Conservation (phyloP, 2,888 invertebrate species). For the Nemapogon koenigi region DNA sequence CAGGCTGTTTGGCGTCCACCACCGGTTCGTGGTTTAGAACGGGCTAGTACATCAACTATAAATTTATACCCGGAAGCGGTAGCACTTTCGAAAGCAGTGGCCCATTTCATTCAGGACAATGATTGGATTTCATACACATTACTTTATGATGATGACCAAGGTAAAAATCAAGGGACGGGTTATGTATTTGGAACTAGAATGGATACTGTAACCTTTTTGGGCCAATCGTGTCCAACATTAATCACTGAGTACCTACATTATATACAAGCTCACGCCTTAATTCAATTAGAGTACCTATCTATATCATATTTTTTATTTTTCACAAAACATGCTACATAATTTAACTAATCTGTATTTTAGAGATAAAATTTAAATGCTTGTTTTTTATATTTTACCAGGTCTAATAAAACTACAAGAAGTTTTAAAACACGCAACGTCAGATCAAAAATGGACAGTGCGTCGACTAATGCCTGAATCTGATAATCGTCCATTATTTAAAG, state of each 20-base stretch:
- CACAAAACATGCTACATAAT: too few relatives aligned
- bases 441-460: constrained; percentile 72
- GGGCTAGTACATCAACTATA: constrained; percentile 42
- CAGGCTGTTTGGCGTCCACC: constrained; percentile 51
- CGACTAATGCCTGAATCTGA: constrained; percentile 64
- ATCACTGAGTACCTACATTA: too few relatives aligned
- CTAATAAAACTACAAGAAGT: constrained; percentile 81
- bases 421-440: constrained; percentile 73
- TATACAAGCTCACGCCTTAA: too few relatives aligned
- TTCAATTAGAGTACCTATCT: too few relatives aligned
- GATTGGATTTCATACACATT: constrained; percentile 80
- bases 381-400: too few relatives aligned
- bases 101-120: constrained; percentile 71
- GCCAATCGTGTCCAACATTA: too few relatives aligned
- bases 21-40: constrained; percentile 29
- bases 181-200: not conserved
- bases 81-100: constrained; percentile 69
- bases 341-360: too few relatives aligned
- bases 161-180: constrained; percentile 27
- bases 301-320: too few relatives aligned
- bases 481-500: constrained; percentile 75
- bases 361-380: too few relatives aligned
- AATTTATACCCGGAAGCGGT: constrained; percentile 80
- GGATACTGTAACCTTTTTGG: too few relatives aligned
- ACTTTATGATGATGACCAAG: constrained; percentile 79